Percentiles rank a stretch among this genome's conserved stretches.
Conservation (phyloP, 1,140 invertebrate species). For the Araneus ventricosus region DNA sequence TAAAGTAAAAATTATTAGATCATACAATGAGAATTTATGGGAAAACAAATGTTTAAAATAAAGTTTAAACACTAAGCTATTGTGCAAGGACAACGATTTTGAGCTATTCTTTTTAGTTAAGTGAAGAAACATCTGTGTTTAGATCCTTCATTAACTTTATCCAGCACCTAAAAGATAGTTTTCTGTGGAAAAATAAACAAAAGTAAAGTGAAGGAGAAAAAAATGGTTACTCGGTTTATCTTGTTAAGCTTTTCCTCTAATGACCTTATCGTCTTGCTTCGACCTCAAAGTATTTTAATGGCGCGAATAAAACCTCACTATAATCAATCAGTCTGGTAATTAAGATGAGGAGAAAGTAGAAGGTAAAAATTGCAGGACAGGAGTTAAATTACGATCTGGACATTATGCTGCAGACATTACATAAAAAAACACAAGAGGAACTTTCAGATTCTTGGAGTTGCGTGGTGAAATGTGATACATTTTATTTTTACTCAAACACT, state of each 20-base stretch:
- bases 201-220: not conserved
- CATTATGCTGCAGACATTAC: not conserved
- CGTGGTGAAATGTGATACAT: not conserved
- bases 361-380: slow-evolving; percentile 10
- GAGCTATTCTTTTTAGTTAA: not conserved
- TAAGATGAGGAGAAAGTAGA: slow-evolving; percentile 27
- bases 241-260: slow-evolving; percentile 26
- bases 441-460: not conserved
- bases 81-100: not conserved
- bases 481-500: not conserved
- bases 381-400: slow-evolving; percentile 31
- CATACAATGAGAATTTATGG: too few species aligned
- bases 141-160: slow-evolving; percentile 31
- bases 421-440: not conserved
- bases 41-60: not conserved
- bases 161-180: not conserved
- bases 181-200: not conserved
- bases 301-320: not conserved
- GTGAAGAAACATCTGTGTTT: not conserved
- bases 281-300: slow-evolving; percentile 43
- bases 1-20: too few species aligned
- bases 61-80: not conserved
- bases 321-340: slow-evolving; percentile 37
- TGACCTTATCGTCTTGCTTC: not conserved
- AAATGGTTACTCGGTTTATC: not conserved